Evolutionary conservation across 2,888 invertebrate species (phyloP).

Genomic region (Dasysyrphus tricinctus): DNA sequence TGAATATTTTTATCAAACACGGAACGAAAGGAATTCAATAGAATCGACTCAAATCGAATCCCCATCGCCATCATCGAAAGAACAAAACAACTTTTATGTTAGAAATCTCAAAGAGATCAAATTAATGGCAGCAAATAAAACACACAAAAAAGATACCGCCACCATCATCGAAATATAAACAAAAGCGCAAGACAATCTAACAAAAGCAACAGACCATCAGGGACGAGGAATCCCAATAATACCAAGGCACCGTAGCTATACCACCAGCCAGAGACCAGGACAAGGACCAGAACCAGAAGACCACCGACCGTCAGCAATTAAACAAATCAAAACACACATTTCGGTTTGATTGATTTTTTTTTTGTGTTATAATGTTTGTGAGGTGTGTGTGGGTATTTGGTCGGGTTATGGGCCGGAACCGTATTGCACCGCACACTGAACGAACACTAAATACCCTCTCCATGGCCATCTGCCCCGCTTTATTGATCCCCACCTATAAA

Average conservation of each 20-base stretch:
- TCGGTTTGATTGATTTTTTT: conserved; percentile 74
- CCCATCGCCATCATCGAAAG: conserved; percentile 28
- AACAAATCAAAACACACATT: conserved; percentile 76
- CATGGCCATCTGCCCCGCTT: conserved; percentile 22
- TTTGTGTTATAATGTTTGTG: neutral
- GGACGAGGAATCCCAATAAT: neutral
- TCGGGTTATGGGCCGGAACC: conserved; percentile 15
- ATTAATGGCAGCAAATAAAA: conserved; percentile 73
- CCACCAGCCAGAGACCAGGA: conserved; percentile 3
- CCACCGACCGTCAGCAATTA: conserved; percentile 74
- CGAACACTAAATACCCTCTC: conserved; percentile 3
- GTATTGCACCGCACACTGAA: conserved; percentile 18
- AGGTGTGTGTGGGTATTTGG: neutral
- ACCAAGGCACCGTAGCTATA: neutral
- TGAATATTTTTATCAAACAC: conserved; percentile 48
- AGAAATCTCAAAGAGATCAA: conserved; percentile 74
- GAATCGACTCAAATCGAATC: conserved; percentile 27
- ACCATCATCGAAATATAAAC: conserved; percentile 48
- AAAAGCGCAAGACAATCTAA: conserved; percentile 39
- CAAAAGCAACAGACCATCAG: conserved; percentile 21
- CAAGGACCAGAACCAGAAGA: conserved; percentile 53
- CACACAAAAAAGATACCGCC: conserved; percentile 66
- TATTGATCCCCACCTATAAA: conserved; percentile 72
- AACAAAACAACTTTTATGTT: conserved; percentile 72
- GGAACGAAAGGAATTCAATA: conserved; percentile 29